Conservation (phyloP, 2,888 invertebrate genomes). For the Dryobota labecula region DNA sequence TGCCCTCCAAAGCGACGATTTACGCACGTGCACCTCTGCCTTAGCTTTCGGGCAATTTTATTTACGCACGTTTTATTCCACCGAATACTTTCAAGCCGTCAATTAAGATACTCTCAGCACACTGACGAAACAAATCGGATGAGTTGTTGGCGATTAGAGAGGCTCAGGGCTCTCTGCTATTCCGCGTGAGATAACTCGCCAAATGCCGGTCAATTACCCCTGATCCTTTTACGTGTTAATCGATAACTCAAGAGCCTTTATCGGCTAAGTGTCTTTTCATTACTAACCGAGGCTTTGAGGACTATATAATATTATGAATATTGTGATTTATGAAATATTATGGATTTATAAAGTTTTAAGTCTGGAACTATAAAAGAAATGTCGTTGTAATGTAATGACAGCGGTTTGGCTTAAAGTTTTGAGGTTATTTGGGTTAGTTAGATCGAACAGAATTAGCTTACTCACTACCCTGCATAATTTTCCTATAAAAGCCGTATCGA, state of each 20-base stretch:
- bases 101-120: conserved; percentile 19
- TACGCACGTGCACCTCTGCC: too few species aligned
- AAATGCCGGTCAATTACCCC: conserved; percentile 56
- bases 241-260: conserved; percentile 52
- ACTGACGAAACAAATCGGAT: conserved; percentile 33
- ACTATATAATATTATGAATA: background rate
- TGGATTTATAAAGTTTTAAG: conserved; percentile 3
- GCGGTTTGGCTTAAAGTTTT: conserved; percentile 3
- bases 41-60: too few species aligned
- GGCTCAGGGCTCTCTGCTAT: conserved; percentile 32
- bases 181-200: conserved; percentile 47
- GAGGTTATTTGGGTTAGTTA: conserved; percentile 5
- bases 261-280: conserved; percentile 41
- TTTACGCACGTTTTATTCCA: background rate
- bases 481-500: conserved; percentile 15
- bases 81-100: conserved; percentile 1
- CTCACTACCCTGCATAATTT: conserved; percentile 30
- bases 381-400: conserved; percentile 19
- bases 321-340: background rate
- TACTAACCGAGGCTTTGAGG: conserved; percentile 27
- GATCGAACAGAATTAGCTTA: background rate
- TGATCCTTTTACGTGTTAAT: conserved; percentile 63
- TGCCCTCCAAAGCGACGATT: too few species aligned
- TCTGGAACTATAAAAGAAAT: conserved; percentile 6
- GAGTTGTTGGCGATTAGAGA: conserved; percentile 43